Base-by-base conservation (phyloP, 2,888 invertebrate genomes). In the Pandemis heparana region DNA sequence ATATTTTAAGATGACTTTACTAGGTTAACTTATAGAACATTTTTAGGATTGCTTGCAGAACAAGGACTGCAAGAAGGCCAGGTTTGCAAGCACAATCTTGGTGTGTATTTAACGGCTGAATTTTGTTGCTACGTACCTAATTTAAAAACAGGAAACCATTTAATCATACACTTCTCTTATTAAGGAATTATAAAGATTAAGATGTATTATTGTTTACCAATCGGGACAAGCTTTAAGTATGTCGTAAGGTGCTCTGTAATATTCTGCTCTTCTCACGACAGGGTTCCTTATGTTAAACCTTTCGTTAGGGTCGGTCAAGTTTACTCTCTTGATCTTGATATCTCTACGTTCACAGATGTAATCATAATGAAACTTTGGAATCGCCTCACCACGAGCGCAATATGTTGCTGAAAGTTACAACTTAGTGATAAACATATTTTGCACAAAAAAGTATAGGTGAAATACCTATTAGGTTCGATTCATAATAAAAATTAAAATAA, bases 301-400 rank as follows among this genome's bases (percentile, higher is more conserved):
- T 77, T 94, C 94, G 75, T 92, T 93, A 0, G 93, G 91, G 71
- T 94, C 94, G 0, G 93, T 89, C 18, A 93, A 80, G 76, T 94
- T 94, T 5, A 94, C 83, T 5, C 84, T 86, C 75, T 92, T 92
- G n/a, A 94, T 89, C 76, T 90, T 92, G 5, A 94, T 85, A 56
- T 92, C 91, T 65, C 88, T 80, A 59, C 93, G 82, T 76, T 94
- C 94, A 74, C 94, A 94, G 46, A 94, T 92, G 75, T 94, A 94
- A 77, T 94, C 94, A 79, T 94, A 94, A 76, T 94, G 94, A 76
- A 94, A 93, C 78, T 93, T 94, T 0, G 92, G 92, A 3, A 94
- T 71, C 0, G 89, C 85, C 73, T 91, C 89, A 0, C 94, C 94
- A 59, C 90, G 86, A 0, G 92, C 87, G 70, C 94, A 94, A 76